Conservation (phyloP, 1,140 invertebrate species). For the Philotrypesis tridentata region DNA sequence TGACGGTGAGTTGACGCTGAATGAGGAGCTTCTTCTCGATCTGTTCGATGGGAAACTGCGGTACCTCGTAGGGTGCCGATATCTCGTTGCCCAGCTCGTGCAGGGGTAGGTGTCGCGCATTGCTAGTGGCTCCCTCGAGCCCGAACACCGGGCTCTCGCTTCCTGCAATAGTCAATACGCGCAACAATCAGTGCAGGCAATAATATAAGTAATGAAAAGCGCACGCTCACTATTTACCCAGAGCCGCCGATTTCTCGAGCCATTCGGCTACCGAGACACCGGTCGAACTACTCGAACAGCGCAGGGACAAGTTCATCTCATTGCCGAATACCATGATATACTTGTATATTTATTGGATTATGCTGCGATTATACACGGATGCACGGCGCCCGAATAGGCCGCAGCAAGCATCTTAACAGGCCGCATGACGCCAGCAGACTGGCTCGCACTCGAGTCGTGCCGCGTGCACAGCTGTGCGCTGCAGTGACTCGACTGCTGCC, state of each 20-base stretch:
- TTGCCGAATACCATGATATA: constrained; percentile 56
- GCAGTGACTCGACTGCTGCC: no score
- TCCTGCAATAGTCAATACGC: constrained; percentile 59
- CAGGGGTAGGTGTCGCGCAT: constrained; percentile 59
- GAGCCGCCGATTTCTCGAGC: constrained; percentile 55
- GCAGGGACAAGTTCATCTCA: constrained; percentile 55
- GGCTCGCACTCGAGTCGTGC: no score
- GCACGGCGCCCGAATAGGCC: background rate
- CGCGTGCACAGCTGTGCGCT: no score
- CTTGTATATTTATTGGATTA: no score
- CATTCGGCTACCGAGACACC: constrained; percentile 53
- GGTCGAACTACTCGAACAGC: constrained; percentile 28
- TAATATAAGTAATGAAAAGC: no score
- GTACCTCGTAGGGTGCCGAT: constrained; percentile 95
- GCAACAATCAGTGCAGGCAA: background rate
- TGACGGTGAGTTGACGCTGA: constrained; percentile 91
- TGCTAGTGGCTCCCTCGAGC: constrained; percentile 56
- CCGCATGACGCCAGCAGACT: no score
- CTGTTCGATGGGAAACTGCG: constrained; percentile 97
- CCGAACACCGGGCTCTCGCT: constrained; percentile 71
- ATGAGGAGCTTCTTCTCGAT: constrained; percentile 94
- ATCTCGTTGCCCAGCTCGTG: constrained; percentile 89
- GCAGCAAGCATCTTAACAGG: no score
- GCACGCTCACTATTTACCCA: constrained; percentile 58
- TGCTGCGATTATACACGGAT: no score